Percentiles rank a stretch among this genome's conserved stretches.
phyloP scores from a whole-genome alignment of 2,888 invertebrate genomes.

The Antitype chi region DNA sequence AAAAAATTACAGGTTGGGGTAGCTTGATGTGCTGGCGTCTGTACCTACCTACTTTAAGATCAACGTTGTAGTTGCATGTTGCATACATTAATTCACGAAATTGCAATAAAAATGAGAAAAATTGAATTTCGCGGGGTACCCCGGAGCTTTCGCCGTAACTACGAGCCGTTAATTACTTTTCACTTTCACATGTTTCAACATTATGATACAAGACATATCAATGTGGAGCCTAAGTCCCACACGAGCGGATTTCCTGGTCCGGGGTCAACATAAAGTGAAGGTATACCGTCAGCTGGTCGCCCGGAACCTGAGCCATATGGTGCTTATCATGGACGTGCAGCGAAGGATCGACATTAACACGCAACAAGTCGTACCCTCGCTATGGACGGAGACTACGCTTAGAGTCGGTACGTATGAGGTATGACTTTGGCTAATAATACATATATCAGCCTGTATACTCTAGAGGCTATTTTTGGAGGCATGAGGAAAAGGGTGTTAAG shows the following conservation, averaged over 20 bases:
- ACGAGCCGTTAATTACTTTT: not conserved
- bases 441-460: too few species aligned
- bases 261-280: constrained; percentile 56
- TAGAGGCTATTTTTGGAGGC: too few species aligned
- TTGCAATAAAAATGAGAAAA: too few species aligned
- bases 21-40: too few species aligned
- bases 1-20: too few species aligned
- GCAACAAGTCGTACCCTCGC: constrained; percentile 30
- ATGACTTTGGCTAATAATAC: not conserved
- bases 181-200: not conserved
- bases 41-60: too few species aligned
- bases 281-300: constrained; percentile 64
- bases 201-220: constrained; percentile 65
- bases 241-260: constrained; percentile 71
- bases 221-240: constrained; percentile 70
- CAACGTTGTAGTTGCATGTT: too few species aligned
- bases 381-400: constrained; percentile 69
- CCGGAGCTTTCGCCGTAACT: too few species aligned
- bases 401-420: constrained; percentile 68
- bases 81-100: too few species aligned
- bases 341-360: constrained; percentile 59
- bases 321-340: constrained; percentile 73
- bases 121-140: too few species aligned
- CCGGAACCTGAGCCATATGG: constrained; percentile 64
- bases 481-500: too few species aligned